These are phyloP conservation scores for Atta texana DNA, from an alignment of 1,140 invertebrate species.

Conservation along the genomic window DNA sequence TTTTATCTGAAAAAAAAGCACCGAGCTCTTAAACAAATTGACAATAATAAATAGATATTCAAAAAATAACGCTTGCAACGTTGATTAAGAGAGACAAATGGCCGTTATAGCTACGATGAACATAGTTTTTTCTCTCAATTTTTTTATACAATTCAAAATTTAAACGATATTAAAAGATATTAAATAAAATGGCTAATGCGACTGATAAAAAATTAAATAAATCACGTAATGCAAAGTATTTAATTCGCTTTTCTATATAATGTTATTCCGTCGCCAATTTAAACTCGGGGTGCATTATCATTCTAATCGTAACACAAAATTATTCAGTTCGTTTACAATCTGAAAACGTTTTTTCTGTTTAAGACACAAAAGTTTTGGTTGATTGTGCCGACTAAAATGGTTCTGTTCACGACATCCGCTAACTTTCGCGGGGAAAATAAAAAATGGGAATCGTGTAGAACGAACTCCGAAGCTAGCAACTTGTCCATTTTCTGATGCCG, in stretches of 20 bases:
- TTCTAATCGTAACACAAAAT: not conserved
- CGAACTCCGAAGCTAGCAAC: conserved; percentile 63
- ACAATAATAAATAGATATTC: conserved; percentile 48
- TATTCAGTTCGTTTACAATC: not conserved
- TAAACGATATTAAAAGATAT: not conserved
- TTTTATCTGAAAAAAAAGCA: conserved; percentile 46
- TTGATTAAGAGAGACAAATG: conserved; percentile 33
- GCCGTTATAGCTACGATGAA: conserved; percentile 6
- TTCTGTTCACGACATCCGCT: not conserved
- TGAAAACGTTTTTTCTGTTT: not conserved
- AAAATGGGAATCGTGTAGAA: conserved; percentile 1
- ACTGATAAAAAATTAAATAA: not conserved
- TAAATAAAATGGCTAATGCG: conserved; percentile 31
- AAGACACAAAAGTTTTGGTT: conserved; percentile 31
- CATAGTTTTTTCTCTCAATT: not conserved
- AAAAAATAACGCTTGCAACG: conserved; percentile 25
- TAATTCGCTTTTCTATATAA: not conserved
- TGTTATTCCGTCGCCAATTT: not conserved
- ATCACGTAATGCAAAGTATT: not conserved
- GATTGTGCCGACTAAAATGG: conserved; percentile 9
- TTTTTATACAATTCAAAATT: conserved; percentile 27
- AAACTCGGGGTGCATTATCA: conserved; percentile 1
- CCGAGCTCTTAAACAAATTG: conserved; percentile 58
- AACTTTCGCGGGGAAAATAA: conserved; percentile 36
- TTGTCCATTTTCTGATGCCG: conserved; percentile 75